Percentiles rank a stretch among this genome's conserved stretches.
phyloP scores from a whole-genome alignment of 2,113 vertebrate genomes.

The Anser cygnoides region DNA sequence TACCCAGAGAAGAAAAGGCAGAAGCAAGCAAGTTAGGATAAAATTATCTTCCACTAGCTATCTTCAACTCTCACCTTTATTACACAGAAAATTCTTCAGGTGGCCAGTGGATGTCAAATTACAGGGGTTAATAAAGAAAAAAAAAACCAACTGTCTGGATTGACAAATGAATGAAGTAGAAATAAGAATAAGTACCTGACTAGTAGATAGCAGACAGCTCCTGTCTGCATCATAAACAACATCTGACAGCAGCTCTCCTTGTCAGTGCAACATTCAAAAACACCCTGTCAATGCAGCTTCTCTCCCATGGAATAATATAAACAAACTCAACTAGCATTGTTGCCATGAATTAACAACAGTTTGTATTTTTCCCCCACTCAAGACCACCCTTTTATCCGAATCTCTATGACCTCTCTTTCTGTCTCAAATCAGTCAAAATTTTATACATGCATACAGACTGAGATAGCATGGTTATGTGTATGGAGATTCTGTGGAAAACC shows the following conservation, averaged over 20 bases:
- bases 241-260: not conserved
- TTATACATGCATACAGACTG: too few species aligned
- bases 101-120: not conserved
- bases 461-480: not conserved
- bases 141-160: not conserved
- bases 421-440: not conserved
- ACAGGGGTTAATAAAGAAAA: not conserved
- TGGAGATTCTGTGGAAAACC: not conserved
- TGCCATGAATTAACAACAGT: not conserved
- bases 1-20: not conserved
- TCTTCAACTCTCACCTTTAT: not conserved
- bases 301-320: not conserved
- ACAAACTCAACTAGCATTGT: not conserved
- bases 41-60: not conserved
- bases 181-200: not conserved
- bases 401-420: not conserved
- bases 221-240: not conserved
- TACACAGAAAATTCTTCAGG: not conserved
- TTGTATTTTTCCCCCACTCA: not conserved
- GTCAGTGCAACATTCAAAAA: not conserved
- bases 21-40: not conserved
- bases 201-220: not conserved
- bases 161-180: not conserved
- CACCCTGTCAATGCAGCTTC: not conserved
- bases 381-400: not conserved